phyloP scores from a whole-genome alignment of 2,113 vertebrate species.

The Eurypyga helias region DNA sequence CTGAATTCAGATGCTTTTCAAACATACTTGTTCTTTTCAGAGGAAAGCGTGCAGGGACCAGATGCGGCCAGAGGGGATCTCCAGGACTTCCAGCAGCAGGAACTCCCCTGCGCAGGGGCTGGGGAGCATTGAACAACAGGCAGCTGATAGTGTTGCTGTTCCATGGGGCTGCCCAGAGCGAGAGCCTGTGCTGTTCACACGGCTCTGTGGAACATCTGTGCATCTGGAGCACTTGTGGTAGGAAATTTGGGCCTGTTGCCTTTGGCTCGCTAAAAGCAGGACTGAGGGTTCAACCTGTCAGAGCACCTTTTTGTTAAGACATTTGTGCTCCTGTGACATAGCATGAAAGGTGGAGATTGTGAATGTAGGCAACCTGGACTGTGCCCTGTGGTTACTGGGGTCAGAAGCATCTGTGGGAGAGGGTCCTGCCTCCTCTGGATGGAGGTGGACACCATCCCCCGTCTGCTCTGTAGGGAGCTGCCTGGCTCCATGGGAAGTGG shows the following conservation, averaged over 20 bases:
- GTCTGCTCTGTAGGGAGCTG: background rate
- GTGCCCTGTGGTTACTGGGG: background rate
- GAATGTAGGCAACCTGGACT: background rate
- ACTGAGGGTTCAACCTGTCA: background rate
- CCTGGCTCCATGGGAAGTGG: background rate
- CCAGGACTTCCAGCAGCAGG: background rate
- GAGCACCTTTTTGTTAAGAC: background rate
- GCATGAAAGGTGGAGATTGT: background rate
- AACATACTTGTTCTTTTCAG: background rate
- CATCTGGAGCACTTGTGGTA: background rate
- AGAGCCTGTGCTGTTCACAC: too few relatives aligned
- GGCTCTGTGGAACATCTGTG: background rate
- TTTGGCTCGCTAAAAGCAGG: background rate
- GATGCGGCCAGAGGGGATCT: background rate
- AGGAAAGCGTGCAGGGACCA: background rate
- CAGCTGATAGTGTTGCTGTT: background rate
- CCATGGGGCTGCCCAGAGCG: accelerated
- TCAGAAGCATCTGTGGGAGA: background rate
- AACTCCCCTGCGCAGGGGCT: background rate
- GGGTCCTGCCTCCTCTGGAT: background rate
- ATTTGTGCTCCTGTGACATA: background rate
- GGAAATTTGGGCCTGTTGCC: background rate
- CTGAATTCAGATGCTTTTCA: background rate
- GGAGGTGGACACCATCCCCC: background rate
- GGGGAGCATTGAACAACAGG: accelerated